Base-by-base conservation (phyloP, 2,888 invertebrate species). In the Pheosia gnoma region DNA sequence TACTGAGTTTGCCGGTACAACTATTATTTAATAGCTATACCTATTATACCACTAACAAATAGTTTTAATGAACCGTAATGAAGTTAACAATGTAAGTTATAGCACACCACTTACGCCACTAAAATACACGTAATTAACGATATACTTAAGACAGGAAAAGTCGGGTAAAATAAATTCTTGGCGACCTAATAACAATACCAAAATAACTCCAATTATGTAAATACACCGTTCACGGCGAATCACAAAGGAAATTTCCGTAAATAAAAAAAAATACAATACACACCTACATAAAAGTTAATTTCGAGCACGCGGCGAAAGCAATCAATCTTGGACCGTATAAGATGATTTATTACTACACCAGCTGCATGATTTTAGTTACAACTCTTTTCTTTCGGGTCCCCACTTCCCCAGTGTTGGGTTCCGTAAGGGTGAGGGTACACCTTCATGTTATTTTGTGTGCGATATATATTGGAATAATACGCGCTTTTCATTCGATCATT, bases 281-380 rank as follows among this genome's bases (percentile, higher is more conserved):
- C 65, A 71, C 80, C 80, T 77, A 37, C 53, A 37, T 37, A 74
- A 82, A 84, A 83, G 81, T 82, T 87, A 85, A 87, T 85, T 86
- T 83, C 75, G 67, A 64, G 65, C 75, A 73, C 66, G 75, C 71
- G 70, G 66, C 77, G 66, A 83, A 82, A 76, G 83, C 80, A 82
- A 89, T 90, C 89, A 90, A 89, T 90, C 88, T 88, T 71, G 79
- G 75, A 81, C 84, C 81, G 80, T 84, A 84, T 82, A 81, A 81
- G 77, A 84, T 89, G 89, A 90, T 90, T 88, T 87, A 90, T 88
- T 81, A 77, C 80, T 71, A 65, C 75, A 85, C 83, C 87, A 84
- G 86, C 84, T 87, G 85, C 75, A 81, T 77, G 72, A 74, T 78
- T 80, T 76, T 76, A 78, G 77, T 79, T 79, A 82, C 80, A 86